Conservation (phyloP, 2,113 vertebrate genomes). For the Agelaius phoeniceus region DNA sequence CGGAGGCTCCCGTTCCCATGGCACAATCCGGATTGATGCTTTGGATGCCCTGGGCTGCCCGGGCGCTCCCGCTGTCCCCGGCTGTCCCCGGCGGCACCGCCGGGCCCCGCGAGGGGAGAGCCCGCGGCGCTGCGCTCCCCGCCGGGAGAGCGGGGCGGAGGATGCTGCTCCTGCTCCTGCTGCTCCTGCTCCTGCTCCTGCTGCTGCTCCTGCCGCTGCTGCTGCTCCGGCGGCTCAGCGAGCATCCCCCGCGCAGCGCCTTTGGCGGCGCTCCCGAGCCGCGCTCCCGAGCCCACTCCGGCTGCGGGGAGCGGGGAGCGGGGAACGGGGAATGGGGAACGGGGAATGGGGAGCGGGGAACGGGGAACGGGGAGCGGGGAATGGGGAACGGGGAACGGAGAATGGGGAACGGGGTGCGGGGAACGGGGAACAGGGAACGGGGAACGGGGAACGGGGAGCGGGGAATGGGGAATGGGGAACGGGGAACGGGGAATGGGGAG, state of each 20-base stretch:
- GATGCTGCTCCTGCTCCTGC: neutral
- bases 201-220: neutral
- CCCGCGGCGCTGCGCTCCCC: neutral
- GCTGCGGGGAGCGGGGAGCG: no score
- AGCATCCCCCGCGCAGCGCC: neutral
- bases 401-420: no score
- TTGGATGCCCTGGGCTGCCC: rapidly evolving
- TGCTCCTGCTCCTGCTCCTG: neutral
- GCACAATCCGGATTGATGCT: neutral
- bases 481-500: no score
- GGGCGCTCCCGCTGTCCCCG: neutral
- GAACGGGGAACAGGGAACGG: no score
- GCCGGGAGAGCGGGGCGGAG: neutral
- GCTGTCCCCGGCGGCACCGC: neutral
- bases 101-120: neutral
- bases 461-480: no score
- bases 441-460: no score
- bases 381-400: no score
- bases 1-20: neutral
- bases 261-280: neutral
- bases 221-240: neutral
- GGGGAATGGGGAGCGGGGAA: no score
- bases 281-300: neutral
- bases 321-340: no score
- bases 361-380: no score